These are phyloP conservation scores for Hycleus cichorii DNA, from an alignment of 1,140 invertebrate genomes.

Conservation along the genomic window DNA sequence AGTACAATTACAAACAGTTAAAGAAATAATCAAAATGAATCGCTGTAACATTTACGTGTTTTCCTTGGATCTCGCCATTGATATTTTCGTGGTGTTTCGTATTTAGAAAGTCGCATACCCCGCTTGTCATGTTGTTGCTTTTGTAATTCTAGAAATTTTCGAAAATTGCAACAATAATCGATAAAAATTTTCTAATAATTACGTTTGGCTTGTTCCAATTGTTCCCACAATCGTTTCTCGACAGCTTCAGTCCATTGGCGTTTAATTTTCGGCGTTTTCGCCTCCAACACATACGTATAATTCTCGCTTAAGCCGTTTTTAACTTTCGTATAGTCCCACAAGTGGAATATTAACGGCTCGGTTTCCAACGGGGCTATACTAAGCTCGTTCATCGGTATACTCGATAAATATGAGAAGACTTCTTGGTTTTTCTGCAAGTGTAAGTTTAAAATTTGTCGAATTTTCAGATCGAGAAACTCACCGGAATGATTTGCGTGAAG, in stretches of 20 bases:
- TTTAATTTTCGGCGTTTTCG: conserved; percentile 27
- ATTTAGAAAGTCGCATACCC: too few species aligned
- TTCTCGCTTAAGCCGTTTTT: conserved; percentile 18
- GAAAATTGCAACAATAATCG: background rate
- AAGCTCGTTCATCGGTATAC: conserved; percentile 30
- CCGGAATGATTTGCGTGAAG: background rate
- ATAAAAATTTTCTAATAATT: background rate
- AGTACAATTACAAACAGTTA: too few species aligned
- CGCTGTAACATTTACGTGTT: too few species aligned
- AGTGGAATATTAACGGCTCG: conserved; percentile 22
- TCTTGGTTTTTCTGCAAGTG: conserved; percentile 27
- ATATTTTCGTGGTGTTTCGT: too few species aligned
- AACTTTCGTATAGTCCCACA: conserved; percentile 28
- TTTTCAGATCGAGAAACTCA: conserved; percentile 3
- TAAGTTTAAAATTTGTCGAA: background rate
- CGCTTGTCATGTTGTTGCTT: background rate
- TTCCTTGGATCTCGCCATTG: too few species aligned
- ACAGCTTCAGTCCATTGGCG: conserved; percentile 28
- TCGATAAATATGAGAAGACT: conserved; percentile 23
- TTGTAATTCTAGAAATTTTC: background rate
- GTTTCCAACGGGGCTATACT: conserved; percentile 27
- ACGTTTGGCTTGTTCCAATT: conserved; percentile 31
- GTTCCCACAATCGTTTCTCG: conserved; percentile 30
- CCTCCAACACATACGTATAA: conserved; percentile 26
- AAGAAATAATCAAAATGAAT: too few species aligned